These are phyloP conservation scores for human (Homo sapiens) DNA, from an alignment of 2,113 vertebrate genomes.

Conservation along the genomic window DNA sequence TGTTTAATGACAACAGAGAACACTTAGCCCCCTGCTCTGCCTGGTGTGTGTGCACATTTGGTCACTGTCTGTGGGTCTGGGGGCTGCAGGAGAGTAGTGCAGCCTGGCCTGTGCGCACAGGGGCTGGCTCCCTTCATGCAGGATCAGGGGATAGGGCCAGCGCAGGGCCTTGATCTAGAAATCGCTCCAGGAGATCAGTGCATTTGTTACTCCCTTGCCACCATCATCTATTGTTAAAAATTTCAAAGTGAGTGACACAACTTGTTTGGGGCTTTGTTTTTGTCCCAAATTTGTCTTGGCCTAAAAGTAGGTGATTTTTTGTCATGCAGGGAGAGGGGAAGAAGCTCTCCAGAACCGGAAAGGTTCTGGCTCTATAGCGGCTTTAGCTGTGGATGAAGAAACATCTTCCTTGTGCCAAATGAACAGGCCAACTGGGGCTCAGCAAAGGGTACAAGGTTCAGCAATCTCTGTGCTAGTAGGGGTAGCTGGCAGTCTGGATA, in stretches of 20 bases:
- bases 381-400: not conserved
- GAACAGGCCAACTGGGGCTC: not conserved
- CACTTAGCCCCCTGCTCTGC: not conserved
- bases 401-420: not conserved
- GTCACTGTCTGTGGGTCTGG: accelerated
- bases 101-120: not conserved
- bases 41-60: not conserved
- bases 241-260: not conserved
- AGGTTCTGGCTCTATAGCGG: not conserved
- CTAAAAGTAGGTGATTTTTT: not conserved
- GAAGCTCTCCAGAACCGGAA: too few species aligned
- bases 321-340: not conserved
- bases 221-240: not conserved
- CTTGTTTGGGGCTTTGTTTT: not conserved
- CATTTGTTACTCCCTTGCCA: not conserved
- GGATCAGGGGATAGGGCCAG: not conserved
- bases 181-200: not conserved
- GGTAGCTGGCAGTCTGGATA: not conserved
- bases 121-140: not conserved
- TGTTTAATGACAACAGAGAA: conserved; percentile 27
- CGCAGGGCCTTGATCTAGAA: not conserved
- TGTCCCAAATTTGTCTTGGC: not conserved
- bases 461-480: not conserved
- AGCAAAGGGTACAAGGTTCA: not conserved
- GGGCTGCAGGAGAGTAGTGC: not conserved